Base-by-base conservation (phyloP, 2,888 invertebrate genomes). In the Ramazzottius varieornatus region DNA sequence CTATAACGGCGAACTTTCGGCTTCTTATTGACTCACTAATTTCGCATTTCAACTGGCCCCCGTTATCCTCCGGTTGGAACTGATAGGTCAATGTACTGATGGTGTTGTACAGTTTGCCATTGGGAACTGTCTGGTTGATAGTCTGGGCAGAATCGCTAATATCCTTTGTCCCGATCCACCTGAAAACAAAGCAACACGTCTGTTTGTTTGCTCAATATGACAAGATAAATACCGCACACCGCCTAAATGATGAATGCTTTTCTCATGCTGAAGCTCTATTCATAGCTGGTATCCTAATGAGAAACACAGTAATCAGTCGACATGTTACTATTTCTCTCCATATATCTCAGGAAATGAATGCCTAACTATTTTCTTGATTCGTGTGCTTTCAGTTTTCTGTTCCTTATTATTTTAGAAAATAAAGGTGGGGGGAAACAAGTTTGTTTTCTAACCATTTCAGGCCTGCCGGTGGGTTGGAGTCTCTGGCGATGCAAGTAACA, bases 1-100 rank as follows among this genome's bases (percentile, higher is more conserved):
- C n/a, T n/a, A n/a, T n/a, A n/a, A n/a, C n/a, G n/a, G n/a, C n/a
- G n/a, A n/a, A n/a, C n/a, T n/a, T n/a, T n/a, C n/a, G n/a, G n/a
- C n/a, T n/a, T n/a, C n/a, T n/a, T n/a, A n/a, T n/a, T n/a, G n/a
- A n/a, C n/a, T n/a, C n/a, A n/a, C n/a, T 54, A 24, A 29, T 54
- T 16, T 54, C 54, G 54, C 54, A 54, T 54, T 54, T 54, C n/a
- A 54, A 29, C 54, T 54, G 54, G 54, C n/a, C 54, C 20, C 29
- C n/a, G 29, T 54, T 54, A 29, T 54, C 54, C 54, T 8, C 16
- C 54, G 54, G 54, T 24, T n/a, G 13, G 24, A 24, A 54, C 54
- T 54, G 54, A 29, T 54, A 54, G 54, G 54, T 54, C 54, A 54
- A 54, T 29, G 54, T 54, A 29, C 54, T 54, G 54, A 54, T 29